Evolutionary conservation across 2,113 vertebrate species (phyloP).

Genomic region (Paramormyrops kingsleyae): DNA sequence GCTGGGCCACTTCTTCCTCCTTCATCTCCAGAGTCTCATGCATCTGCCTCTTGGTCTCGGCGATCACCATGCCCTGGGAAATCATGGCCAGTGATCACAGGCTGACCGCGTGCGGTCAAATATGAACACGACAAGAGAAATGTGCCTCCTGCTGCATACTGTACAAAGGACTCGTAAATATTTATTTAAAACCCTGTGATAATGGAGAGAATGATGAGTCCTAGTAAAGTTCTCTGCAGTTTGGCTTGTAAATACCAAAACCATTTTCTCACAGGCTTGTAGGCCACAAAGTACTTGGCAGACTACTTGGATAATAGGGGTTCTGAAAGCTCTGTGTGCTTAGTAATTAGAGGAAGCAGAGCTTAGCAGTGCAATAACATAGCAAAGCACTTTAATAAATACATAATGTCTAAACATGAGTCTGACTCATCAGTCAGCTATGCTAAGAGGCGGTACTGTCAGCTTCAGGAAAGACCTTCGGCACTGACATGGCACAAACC

Average conservation of each 20-base stretch:
- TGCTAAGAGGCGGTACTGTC: neutral
- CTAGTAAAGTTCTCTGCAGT: neutral
- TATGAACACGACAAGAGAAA: neutral
- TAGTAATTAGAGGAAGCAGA: neutral
- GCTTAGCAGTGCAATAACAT: neutral
- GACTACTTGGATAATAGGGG: neutral
- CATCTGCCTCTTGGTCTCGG: constrained; percentile 95
- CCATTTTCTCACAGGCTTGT: neutral
- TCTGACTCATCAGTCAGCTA: neutral
- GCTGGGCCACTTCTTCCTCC: constrained; percentile 85
- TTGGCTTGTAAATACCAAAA: neutral
- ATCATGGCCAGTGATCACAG: neutral
- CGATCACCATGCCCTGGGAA: constrained; percentile 91
- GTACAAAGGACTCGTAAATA: neutral
- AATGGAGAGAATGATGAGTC: neutral
- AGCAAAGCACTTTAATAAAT: neutral
- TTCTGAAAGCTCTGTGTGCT: neutral
- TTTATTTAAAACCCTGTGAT: neutral
- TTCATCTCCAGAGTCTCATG: constrained; percentile 93
- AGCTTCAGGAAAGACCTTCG: neutral
- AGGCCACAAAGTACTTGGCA: neutral
- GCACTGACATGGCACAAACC: neutral
- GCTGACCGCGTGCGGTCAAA: neutral
- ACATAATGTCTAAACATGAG: constrained; percentile 7
- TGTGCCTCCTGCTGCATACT: neutral